Evolutionary conservation across 2,113 vertebrate genomes (phyloP).

Genomic region (Indicator maculatus): DNA sequence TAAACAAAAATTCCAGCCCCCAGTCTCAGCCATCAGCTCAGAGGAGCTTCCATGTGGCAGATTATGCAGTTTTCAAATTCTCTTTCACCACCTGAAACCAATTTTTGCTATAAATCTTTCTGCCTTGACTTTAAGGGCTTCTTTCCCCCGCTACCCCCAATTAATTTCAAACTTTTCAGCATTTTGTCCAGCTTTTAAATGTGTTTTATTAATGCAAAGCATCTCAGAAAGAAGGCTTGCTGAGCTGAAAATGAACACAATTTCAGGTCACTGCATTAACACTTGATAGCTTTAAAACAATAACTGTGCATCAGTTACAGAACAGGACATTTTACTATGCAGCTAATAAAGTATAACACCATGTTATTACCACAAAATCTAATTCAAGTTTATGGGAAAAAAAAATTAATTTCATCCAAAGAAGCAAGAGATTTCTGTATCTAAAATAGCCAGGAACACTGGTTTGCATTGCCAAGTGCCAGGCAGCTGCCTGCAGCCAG

Average conservation of each 20-base stretch:
- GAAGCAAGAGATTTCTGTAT: neutral
- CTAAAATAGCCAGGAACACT: neutral
- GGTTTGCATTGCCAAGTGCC: neutral
- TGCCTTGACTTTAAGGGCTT: neutral
- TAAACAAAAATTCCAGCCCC: neutral
- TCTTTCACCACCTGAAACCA: neutral
- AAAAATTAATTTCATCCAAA: neutral
- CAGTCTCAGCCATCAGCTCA: neutral
- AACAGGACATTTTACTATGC: neutral
- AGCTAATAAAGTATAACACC: neutral
- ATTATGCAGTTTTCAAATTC: neutral
- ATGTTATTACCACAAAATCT: neutral
- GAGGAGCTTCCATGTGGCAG: neutral
- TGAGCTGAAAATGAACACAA: neutral
- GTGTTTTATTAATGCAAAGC: neutral
- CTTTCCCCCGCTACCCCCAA: too few species aligned
- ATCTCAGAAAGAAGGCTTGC: neutral
- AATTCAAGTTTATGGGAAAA: neutral
- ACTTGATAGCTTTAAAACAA: neutral
- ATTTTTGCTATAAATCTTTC: neutral
- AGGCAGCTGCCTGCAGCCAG: neutral
- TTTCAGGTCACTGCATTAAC: slow-evolving; percentile 8
- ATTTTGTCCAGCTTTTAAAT: neutral
- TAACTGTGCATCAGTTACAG: neutral
- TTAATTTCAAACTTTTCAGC: neutral